A percentile compares a stretch with the other conserved stretches of the same genome.
These are phyloP conservation scores for Astropecten irregularis DNA, from an alignment of 53 echinoderm and acorn worm species.

Conservation along the genomic window DNA sequence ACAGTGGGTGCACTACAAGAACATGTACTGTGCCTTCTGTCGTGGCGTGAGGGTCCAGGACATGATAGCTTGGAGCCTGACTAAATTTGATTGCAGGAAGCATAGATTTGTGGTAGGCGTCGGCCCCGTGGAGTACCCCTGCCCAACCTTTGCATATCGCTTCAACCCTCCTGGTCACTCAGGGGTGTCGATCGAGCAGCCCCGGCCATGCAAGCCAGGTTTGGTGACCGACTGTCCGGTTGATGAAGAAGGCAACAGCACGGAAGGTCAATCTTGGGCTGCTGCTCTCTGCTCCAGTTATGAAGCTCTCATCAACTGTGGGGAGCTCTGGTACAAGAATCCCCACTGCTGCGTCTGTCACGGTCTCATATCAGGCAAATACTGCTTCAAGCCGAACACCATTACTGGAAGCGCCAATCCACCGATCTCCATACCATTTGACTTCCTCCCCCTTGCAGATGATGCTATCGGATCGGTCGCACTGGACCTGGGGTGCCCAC, in stretches of 20 bases:
- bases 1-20: slow-evolving; percentile 33
- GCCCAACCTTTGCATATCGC: not conserved
- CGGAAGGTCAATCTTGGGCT: not conserved
- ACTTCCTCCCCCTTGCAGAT: slow-evolving; percentile 18
- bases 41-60: slow-evolving; percentile 16
- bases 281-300: slow-evolving; percentile 4
- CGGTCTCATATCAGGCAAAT: not conserved
- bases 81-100: not conserved
- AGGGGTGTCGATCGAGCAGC: not conserved
- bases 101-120: no score
- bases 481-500: slow-evolving; percentile 1
- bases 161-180: not conserved
- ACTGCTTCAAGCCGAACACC: not conserved
- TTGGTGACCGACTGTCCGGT: not conserved
- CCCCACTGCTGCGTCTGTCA: slow-evolving; percentile 19
- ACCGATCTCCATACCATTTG: slow-evolving; percentile 16
- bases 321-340: slow-evolving; percentile 6
- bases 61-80: slow-evolving; percentile 37
- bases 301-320: not conserved
- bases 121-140: not conserved
- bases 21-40: slow-evolving; percentile 58
- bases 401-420: not conserved
- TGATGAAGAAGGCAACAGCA: not conserved
- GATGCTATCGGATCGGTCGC: slow-evolving; percentile 14
- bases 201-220: slow-evolving; percentile 3